Evolutionary conservation across 1,140 invertebrate species (phyloP).

Genomic region (Zaprionus ghesquierei): DNA sequence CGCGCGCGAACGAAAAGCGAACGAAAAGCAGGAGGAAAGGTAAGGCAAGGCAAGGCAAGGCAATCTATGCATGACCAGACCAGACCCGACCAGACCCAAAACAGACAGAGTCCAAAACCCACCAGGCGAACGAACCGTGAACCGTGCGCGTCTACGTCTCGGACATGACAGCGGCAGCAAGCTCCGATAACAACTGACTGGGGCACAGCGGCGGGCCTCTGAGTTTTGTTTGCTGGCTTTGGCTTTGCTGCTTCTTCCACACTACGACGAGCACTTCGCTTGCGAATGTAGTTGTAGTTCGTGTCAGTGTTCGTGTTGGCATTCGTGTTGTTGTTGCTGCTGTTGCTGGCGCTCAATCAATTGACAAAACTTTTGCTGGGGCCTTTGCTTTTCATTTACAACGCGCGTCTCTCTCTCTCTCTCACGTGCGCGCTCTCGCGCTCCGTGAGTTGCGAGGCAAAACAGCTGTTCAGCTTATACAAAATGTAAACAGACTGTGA

Average conservation of each 20-base stretch:
- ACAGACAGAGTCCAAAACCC: conserved; percentile 29
- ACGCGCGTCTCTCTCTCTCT: too few relatives aligned
- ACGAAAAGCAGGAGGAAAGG: conserved; percentile 1
- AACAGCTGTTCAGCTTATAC: conserved; percentile 66
- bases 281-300: conserved; percentile 12
- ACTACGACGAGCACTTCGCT: conserved; percentile 2
- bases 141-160: conserved; percentile 52
- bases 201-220: conserved; percentile 25
- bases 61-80: background rate
- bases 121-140: conserved; percentile 35
- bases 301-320: conserved; percentile 13
- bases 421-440: conserved; percentile 29
- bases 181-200: conserved; percentile 68
- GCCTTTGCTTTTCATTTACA: conserved; percentile 53
- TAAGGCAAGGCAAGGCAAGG: background rate
- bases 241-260: conserved; percentile 21
- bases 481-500: conserved; percentile 73
- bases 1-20: conserved; percentile 47
- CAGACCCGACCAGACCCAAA: conserved; percentile 19
- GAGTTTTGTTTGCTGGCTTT: conserved; percentile 48
- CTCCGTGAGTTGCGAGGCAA: conserved; percentile 17
- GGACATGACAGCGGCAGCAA: conserved; percentile 60
- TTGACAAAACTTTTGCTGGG: conserved; percentile 65
- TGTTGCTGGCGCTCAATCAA: conserved; percentile 60
- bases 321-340: conserved; percentile 34